Conservation (phyloP, 2,797 vertebrate species). For the Mastacembelus armatus region DNA sequence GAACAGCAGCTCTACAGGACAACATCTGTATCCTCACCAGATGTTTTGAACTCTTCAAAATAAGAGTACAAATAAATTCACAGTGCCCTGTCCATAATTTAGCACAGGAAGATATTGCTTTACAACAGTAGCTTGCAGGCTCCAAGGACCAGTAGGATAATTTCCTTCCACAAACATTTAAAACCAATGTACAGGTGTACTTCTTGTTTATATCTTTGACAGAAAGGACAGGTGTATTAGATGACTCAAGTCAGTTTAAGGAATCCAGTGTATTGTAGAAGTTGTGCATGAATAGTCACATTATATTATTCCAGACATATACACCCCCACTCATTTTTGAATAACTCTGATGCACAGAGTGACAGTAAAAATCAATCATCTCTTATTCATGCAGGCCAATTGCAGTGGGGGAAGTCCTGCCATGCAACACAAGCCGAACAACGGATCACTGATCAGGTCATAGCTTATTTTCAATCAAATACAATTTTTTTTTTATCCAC, state of each 20-base stretch:
- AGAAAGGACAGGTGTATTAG: neutral
- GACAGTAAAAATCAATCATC: neutral
- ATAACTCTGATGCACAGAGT: neutral
- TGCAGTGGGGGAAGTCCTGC: neutral
- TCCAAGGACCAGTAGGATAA: neutral
- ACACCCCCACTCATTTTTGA: neutral
- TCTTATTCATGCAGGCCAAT: neutral
- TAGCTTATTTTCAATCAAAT: slow-evolving; percentile 36
- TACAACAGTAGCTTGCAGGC: neutral
- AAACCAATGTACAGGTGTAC: neutral
- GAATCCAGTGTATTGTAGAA: neutral
- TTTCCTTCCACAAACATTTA: neutral
- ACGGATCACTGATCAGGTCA: slow-evolving; percentile 4
- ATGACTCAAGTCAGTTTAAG: neutral
- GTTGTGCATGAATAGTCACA: neutral
- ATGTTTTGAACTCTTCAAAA: neutral
- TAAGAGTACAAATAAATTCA: neutral
- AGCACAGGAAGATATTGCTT: neutral
- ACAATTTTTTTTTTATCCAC: slow-evolving; percentile 22
- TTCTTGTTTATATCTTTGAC: neutral
- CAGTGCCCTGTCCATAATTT: neutral
- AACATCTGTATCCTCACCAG: neutral
- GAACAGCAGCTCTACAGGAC: no score
- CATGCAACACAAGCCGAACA: slow-evolving; percentile 10
- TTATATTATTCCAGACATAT: neutral